These are phyloP conservation scores for Scaptomyza polygonia DNA, from an alignment of 2,888 invertebrate species.

Conservation along the genomic window DNA sequence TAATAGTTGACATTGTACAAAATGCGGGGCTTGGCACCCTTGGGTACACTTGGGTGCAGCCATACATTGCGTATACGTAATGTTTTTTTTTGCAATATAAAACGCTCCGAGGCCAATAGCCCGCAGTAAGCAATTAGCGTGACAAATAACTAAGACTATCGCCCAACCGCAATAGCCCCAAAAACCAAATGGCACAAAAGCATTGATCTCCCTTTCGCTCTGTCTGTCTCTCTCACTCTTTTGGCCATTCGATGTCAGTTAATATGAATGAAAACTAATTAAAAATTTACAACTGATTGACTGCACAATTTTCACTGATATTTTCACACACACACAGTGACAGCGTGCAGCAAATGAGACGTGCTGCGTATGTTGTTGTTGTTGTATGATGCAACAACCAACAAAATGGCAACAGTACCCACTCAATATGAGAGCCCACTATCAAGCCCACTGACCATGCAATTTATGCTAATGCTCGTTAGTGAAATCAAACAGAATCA, in stretches of 20 bases:
- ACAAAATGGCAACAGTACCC: conserved; percentile 3
- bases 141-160: conserved; percentile 60
- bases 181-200: conserved; percentile 13
- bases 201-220: too few relatives aligned
- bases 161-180: conserved; percentile 28
- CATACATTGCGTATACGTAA: conserved; percentile 11
- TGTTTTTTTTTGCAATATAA: conserved; percentile 12
- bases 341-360: conserved; percentile 31
- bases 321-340: conserved; percentile 38
- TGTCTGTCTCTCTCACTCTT: conserved; percentile 2
- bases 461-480: conserved; percentile 80
- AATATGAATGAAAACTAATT: conserved; percentile 76
- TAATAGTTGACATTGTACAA: conserved; percentile 1
- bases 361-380: conserved; percentile 6
- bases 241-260: conserved; percentile 45
- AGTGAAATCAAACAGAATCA: conserved; percentile 71
- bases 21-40: neutral
- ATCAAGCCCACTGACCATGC: conserved; percentile 30
- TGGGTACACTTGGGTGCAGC: neutral
- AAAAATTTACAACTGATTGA: conserved; percentile 79
- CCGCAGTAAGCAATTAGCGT: conserved; percentile 63
- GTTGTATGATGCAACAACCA: conserved; percentile 50
- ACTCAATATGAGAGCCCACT: neutral
- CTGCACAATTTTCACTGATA: conserved; percentile 64
- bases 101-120: neutral